Evolutionary conservation across 2,113 vertebrate genomes (phyloP).

Genomic region (Tragelaphus scriptus): DNA sequence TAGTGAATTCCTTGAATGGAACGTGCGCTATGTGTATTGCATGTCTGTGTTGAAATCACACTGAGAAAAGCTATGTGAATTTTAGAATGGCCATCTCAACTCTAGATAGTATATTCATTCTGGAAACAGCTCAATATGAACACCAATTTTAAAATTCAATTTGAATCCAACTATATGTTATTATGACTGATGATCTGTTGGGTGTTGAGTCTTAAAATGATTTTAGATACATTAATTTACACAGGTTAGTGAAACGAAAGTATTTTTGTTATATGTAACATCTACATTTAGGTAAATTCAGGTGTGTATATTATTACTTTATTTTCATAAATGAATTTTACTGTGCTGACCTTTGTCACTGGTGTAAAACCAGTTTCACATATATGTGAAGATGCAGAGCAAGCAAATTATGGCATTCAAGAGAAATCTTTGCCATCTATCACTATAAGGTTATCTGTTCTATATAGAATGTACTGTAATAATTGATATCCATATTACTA

Average conservation of each 20-base stretch:
- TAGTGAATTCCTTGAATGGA: background rate
- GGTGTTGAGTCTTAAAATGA: background rate
- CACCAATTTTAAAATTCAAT: constrained; percentile 9
- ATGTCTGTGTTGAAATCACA: background rate
- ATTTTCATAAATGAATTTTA: background rate
- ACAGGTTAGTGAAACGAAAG: background rate
- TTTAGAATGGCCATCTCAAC: background rate
- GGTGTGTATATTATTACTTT: background rate
- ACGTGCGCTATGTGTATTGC: background rate
- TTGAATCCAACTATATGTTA: background rate
- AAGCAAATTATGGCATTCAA: background rate
- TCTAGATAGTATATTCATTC: background rate
- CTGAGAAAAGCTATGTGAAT: background rate
- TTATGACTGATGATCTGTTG: background rate
- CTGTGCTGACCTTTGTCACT: background rate
- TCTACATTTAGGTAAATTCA: background rate
- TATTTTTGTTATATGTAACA: background rate
- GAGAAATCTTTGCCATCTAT: background rate
- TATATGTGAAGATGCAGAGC: background rate
- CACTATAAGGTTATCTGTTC: background rate
- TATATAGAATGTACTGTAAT: background rate
- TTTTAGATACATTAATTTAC: background rate
- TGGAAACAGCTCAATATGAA: background rate
- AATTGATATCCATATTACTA: background rate
- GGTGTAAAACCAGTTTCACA: background rate